Conservation (phyloP, 2,113 vertebrate species). For the Chloropsis cyanopogon region DNA sequence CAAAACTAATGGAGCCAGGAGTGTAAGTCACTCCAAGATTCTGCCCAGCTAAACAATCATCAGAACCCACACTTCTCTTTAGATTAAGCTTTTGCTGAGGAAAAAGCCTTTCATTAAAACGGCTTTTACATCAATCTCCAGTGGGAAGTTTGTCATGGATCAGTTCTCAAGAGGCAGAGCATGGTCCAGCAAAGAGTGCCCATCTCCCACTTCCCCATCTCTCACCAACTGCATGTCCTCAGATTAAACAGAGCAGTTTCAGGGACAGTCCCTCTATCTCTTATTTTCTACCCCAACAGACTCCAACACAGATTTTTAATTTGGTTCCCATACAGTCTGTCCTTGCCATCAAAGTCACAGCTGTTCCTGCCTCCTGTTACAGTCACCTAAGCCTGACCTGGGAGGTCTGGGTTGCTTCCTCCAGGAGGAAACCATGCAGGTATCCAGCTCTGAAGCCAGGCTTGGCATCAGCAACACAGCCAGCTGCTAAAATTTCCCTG, state of each 20-base stretch:
- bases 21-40: not conserved
- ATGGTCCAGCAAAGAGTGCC: not conserved
- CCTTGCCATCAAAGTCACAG: not conserved
- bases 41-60: not conserved
- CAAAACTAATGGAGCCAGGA: not conserved
- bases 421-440: not conserved
- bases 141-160: not conserved
- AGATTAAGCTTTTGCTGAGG: not conserved
- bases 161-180: not conserved
- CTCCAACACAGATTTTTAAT: not conserved
- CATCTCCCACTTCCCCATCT: not conserved
- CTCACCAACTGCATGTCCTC: not conserved
- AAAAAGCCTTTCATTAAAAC: not conserved
- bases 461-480: not conserved
- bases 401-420: not conserved
- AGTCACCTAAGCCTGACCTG: not conserved
- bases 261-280: not conserved
- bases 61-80: not conserved
- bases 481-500: not conserved
- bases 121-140: not conserved
- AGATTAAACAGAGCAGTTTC: not conserved
- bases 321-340: not conserved
- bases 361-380: conserved; percentile 11
- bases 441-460: not conserved
- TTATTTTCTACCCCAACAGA: not conserved